These are phyloP conservation scores for Patella vulgata DNA, from an alignment of 1,140 invertebrate species.

Conservation along the genomic window DNA sequence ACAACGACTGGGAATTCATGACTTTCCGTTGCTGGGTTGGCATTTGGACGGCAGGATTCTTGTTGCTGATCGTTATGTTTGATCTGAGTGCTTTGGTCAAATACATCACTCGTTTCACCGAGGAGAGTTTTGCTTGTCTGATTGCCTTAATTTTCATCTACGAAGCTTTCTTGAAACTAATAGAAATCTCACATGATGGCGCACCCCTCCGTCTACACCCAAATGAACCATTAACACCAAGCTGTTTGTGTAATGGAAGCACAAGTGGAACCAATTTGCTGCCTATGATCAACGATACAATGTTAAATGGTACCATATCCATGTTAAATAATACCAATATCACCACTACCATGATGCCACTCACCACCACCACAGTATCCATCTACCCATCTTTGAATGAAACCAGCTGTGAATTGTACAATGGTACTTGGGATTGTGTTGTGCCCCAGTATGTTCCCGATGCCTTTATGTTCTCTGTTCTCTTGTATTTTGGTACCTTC, in stretches of 20 bases:
- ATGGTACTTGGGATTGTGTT: conserved; percentile 16
- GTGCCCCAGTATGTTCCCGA: conserved; percentile 65
- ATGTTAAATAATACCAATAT: no score
- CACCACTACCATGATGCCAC: no score
- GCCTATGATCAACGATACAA: conserved; percentile 8
- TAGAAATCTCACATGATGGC: conserved; percentile 34
- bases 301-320: no score
- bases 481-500: conserved; percentile 30
- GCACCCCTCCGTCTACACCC: conserved; percentile 27
- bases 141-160: conserved; percentile 99
- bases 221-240: not conserved
- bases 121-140: conserved; percentile 98
- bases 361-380: not conserved
- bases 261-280: conserved; percentile 1
- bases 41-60: conserved; percentile 90
- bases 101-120: conserved; percentile 98
- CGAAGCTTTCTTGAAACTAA: conserved; percentile 80
- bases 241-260: not conserved
- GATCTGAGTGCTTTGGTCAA: conserved; percentile 97
- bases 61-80: conserved; percentile 89
- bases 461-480: conserved; percentile 81
- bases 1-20: conserved; percentile 88
- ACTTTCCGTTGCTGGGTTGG: conserved; percentile 94
- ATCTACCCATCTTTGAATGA: not conserved
- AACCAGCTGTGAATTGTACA: conserved; percentile 1